Conservation (phyloP, 2,113 vertebrate genomes). For the Entelurus aequoreus region DNA sequence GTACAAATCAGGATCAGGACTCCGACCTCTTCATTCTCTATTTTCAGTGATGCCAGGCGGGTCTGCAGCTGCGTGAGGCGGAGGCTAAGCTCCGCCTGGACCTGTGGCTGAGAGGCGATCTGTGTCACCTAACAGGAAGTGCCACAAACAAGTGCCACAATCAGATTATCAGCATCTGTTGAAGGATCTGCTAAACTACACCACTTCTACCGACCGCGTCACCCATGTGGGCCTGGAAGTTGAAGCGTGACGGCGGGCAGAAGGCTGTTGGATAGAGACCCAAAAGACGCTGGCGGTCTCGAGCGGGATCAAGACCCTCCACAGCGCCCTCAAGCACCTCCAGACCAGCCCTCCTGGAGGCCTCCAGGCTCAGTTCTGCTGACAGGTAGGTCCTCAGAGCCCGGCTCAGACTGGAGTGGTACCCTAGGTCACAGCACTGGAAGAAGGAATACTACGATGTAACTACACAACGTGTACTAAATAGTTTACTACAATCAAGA, state of each 20-base stretch:
- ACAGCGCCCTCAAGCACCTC: conserved; percentile 98
- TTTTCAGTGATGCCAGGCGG: conserved; percentile 89
- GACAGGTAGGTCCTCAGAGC: conserved; percentile 94
- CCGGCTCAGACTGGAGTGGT: conserved; percentile 94
- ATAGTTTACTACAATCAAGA: no score
- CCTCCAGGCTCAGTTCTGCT: conserved; percentile 95
- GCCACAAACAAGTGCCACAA: conserved; percentile 4
- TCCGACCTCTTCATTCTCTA: conserved; percentile 96
- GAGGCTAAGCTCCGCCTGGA: conserved; percentile 91
- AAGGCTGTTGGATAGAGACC: conserved; percentile 94
- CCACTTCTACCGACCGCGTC: conserved; percentile 79
- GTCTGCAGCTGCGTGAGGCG: conserved; percentile 95
- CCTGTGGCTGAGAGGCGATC: conserved; percentile 88
- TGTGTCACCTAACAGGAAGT: conserved; percentile 81
- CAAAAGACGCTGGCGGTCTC: conserved; percentile 94
- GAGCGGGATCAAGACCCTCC: conserved; percentile 91
- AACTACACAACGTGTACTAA: no score
- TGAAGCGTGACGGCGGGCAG: conserved; percentile 91
- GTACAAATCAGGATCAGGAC: no score
- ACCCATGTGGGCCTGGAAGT: conserved; percentile 95
- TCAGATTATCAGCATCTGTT: neutral
- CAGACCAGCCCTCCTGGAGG: conserved; percentile 91
- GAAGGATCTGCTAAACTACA: neutral
- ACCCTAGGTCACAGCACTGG: conserved; percentile 97
- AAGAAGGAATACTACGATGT: neutral